These are phyloP conservation scores for Hydropotes inermis DNA, from an alignment of 2,113 vertebrate genomes.

Conservation along the genomic window DNA sequence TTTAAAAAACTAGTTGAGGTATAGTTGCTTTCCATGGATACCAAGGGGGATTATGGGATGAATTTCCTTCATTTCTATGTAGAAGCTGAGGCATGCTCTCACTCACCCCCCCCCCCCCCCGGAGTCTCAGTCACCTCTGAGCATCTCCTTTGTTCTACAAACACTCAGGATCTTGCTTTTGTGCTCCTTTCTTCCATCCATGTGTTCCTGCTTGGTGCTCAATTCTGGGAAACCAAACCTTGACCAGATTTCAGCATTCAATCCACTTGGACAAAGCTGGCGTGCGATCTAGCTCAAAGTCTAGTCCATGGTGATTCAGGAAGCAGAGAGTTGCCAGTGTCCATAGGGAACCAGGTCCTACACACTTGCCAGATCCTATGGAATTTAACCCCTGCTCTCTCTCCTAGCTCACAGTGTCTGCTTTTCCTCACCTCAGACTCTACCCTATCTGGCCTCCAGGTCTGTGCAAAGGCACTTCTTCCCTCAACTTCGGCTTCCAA, in stretches of 20 bases:
- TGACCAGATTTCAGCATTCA: background rate
- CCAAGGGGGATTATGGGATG: background rate
- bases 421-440: background rate
- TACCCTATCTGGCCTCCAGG: rapidly evolving
- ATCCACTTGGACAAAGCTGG: background rate
- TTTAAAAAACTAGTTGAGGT: background rate
- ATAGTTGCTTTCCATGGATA: background rate
- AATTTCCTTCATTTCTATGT: background rate
- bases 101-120: too few relatives aligned
- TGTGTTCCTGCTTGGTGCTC: background rate
- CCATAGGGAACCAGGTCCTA: rapidly evolving
- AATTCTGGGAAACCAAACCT: background rate
- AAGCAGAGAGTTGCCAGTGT: rapidly evolving
- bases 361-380: background rate
- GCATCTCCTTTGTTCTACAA: too few relatives aligned
- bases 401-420: background rate
- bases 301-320: rapidly evolving
- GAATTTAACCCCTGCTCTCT: rapidly evolving
- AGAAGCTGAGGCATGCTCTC: rapidly evolving
- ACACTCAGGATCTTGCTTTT: rapidly evolving
- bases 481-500: background rate
- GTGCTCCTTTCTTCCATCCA: rapidly evolving
- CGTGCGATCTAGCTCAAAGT: background rate
- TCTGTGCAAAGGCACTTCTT: background rate
- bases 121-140: background rate